Base-by-base conservation (phyloP, 2,113 vertebrate genomes). In the Leptobrachium ailaonicum region DNA sequence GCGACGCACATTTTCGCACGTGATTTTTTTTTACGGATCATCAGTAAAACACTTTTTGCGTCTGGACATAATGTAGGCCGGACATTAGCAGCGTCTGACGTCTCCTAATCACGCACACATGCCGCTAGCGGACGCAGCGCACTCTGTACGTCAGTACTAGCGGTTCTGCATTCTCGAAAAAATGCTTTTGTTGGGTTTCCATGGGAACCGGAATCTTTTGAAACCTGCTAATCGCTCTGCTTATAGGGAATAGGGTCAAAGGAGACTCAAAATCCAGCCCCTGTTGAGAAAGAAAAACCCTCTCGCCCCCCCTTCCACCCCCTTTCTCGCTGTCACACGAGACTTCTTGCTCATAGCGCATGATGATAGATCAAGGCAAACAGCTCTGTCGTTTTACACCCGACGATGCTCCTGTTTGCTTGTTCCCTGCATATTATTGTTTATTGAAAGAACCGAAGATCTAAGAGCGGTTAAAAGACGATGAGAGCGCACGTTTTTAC, bases 181-280 rank as follows among this genome's bases (percentile, higher is more conserved):
- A 32, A 32, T 32, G 20, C 20, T 81, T 77, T 73, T 81, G 82
- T 81, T 44, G 41, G 40, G 71, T 81, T 67, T 56, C 67, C 75
- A 82, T 83, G 79, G 79, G 62, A 82, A 83, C 82, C 64, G n/a
- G 47, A 60, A 41, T 70, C 69, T 75, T 71, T 44, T 73, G 50
- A 77, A 69, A 50, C 45, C 47, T 42, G 62, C 42, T 71, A 44
- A 62, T 76, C 45, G 62, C 54, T 83, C 67, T 50, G 53, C 20
- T 40, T 42, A 54, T 42, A 58, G 76, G 47, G 71, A 76, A 72
- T 47, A 41, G 40, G 58, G 45, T 71, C 60, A 53, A 75, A 69
- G 73, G 54, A 44, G 45, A 68, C 47, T 63, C 53, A 41, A 13
- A 62, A 69, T 45, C 42, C 43, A 66, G 43, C n/a, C 60, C 68